Evolutionary conservation across 2,888 invertebrate genomes (phyloP).

Genomic region (Keiferia lycopersicella): DNA sequence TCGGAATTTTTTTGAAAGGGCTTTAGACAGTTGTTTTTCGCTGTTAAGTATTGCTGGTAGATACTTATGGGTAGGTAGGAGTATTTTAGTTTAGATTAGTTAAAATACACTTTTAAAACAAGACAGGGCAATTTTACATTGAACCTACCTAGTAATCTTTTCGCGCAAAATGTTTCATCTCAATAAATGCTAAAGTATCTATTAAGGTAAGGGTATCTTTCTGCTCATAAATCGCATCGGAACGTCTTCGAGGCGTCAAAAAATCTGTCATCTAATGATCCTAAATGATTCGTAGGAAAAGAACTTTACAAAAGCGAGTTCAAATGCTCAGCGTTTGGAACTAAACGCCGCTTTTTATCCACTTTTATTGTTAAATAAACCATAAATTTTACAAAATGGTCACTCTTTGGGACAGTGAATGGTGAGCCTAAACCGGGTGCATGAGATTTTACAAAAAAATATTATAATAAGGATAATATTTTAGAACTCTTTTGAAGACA

Average conservation of each 20-base stretch:
- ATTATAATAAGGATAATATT: slow-evolving; percentile 59
- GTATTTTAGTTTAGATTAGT: too few relatives aligned
- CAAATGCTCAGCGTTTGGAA: slow-evolving; percentile 49
- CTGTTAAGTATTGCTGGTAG: too few relatives aligned
- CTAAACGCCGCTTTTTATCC: slow-evolving; percentile 44
- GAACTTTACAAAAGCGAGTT: slow-evolving; percentile 60
- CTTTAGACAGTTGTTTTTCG: not conserved
- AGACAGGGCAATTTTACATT: too few relatives aligned
- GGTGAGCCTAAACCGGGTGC: slow-evolving; percentile 52
- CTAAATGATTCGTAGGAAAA: slow-evolving; percentile 64
- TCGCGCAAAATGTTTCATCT: too few relatives aligned
- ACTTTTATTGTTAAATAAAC: slow-evolving; percentile 79
- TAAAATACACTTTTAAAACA: too few relatives aligned
- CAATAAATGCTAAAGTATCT: not conserved
- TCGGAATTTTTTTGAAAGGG: not conserved
- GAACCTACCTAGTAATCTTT: too few relatives aligned
- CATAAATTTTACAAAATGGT: slow-evolving; percentile 79
- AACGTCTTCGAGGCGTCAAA: slow-evolving; percentile 40
- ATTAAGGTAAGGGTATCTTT: not conserved
- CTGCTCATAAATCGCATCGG: slow-evolving; percentile 55
- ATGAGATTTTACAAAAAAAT: slow-evolving; percentile 46
- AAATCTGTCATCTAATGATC: slow-evolving; percentile 62
- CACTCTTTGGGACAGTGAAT: slow-evolving; percentile 63
- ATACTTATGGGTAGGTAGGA: too few relatives aligned
- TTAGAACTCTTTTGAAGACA: slow-evolving; percentile 54